Conservation (phyloP, 37 sponge, comb jelly and placozoan genomes). For the Theonella swinhoei region DNA sequence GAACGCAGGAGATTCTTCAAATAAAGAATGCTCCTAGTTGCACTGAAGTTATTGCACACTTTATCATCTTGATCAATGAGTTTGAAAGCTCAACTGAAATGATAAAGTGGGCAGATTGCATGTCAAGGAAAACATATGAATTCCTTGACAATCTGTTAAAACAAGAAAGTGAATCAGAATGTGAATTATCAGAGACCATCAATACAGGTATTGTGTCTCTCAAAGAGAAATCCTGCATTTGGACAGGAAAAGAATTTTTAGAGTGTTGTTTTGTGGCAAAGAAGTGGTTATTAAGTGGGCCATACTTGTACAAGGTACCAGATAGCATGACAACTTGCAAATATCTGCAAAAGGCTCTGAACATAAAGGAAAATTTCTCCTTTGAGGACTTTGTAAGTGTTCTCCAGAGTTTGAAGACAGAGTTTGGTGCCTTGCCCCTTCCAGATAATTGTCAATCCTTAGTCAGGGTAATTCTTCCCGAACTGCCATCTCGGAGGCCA, state of each 20-base stretch:
- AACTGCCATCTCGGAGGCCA: not conserved
- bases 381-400: constrained; percentile 38
- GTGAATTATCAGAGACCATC: no score
- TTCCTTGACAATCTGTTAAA: constrained; percentile 14
- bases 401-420: constrained; percentile 40
- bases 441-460: constrained; percentile 6
- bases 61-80: constrained; percentile 1
- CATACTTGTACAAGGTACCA: constrained; percentile 57
- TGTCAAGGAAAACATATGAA: constrained; percentile 9
- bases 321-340: not conserved
- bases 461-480: not conserved
- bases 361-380: constrained; percentile 27
- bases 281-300: constrained; percentile 21
- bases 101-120: constrained; percentile 3
- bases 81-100: not conserved
- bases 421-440: constrained; percentile 19
- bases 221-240: not conserved
- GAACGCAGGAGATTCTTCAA: not conserved
- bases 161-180: not conserved
- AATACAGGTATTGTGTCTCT: not conserved
- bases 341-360: constrained; percentile 18
- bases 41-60: constrained; percentile 35
- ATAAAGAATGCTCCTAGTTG: constrained; percentile 7
- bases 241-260: constrained; percentile 49
- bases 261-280: constrained; percentile 3